Base-by-base conservation (phyloP, 2,113 vertebrate species). In the Eubucco bourcierii region DNA sequence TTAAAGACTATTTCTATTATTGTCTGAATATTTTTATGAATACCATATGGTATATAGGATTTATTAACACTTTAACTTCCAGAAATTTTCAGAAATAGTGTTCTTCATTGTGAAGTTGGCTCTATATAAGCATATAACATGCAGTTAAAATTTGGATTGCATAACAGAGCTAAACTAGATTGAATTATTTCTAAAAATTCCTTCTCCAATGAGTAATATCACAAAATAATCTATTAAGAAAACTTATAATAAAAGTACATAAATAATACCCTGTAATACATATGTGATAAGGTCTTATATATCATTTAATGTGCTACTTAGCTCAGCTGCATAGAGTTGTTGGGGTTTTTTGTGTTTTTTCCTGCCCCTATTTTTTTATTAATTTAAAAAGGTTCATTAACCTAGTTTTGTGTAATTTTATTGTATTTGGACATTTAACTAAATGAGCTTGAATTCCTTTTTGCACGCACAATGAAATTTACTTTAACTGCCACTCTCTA, bases 391-490 rank as follows among this genome's bases (percentile, higher is more conserved):
- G 25, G 4, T 24, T 90, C 25, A 66, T 92, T 91, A 91, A 88
- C 21, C 16, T 83, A 85, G 10, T 16, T 78, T 78, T 84, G 15
- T 79, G 18, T 61, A 82, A 77, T 88, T 84, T 90, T 84, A 70
- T 53, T 84, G 10, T n/a, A 18, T 72, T 90, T 93, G 33, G 41
- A 52, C 21, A 64, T 68, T 73, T 75, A 92, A 70, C 14, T 10
- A 93, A 93, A 94, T 85, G 8, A 94, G 31, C 28, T 75, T 88
- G 33, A 88, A 87, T 87, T 80, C 13, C 16, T 39, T 85, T 94
- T 93, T 84, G 76, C n/a, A 64, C 28, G 27, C 16, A 78, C 56
- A 93, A 74, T 87, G 10, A 34, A 84, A 88, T 91, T 90, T 87
- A 10, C 46, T 82, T 66, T 87, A 91, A 89, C 39, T 86, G 24